Percentiles rank a stretch among this genome's conserved stretches.
Conservation (phyloP, 2,797 vertebrate genomes). For the Gallinago solitaria region DNA sequence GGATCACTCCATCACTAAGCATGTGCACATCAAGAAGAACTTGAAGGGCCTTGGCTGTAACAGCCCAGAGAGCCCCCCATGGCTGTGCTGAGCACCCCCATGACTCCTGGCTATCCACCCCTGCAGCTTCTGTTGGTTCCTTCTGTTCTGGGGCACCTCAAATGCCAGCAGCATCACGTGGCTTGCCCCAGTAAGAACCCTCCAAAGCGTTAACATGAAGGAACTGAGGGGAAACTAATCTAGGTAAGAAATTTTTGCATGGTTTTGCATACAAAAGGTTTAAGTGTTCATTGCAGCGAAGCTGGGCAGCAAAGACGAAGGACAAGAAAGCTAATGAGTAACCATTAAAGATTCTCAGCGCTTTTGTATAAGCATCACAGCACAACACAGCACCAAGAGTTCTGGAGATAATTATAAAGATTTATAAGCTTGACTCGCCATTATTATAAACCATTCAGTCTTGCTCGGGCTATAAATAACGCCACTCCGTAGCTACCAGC, state of each 20-base stretch:
- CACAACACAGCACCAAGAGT: neutral
- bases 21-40: neutral
- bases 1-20: neutral
- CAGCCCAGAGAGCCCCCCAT: neutral
- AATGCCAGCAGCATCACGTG: neutral
- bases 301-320: neutral
- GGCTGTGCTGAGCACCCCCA: neutral
- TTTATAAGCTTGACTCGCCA: neutral
- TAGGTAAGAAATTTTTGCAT: neutral
- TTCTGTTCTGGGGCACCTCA: neutral
- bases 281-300: neutral
- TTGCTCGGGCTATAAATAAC: neutral
- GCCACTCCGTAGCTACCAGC: neutral
- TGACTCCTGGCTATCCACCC: neutral
- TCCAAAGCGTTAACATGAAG: neutral
- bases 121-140: neutral
- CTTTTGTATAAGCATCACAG: neutral
- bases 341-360: neutral
- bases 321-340: neutral
- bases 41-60: rapidly evolving
- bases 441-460: neutral
- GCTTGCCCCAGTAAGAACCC: neutral
- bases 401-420: neutral
- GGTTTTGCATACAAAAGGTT: neutral
- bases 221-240: neutral